Base-by-base conservation (phyloP, 2,797 vertebrate genomes). In the Cephalopachus bancanus region DNA sequence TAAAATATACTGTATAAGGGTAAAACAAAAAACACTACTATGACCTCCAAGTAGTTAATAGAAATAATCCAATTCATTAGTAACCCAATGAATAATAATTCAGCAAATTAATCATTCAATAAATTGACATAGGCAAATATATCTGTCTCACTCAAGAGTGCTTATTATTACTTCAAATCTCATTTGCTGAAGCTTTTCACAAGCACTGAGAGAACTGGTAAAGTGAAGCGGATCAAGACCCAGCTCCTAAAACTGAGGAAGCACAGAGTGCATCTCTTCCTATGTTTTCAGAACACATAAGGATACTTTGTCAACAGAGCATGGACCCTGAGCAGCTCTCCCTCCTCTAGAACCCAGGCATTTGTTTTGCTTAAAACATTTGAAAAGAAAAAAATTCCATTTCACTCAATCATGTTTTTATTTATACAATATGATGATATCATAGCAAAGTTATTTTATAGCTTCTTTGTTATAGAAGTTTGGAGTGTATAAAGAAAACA, bases 321-420 rank as follows among this genome's bases (percentile, higher is more conserved):
- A 3, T 1, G 19, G 51, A 60, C 49, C 44, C 14, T 24, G 24
- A 2, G 53, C 14, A 57, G 10, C 15, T 3, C 24, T 19, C 59
- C 10, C 71, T 9, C 17, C 37, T 3, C 1, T 22, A 4, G 57
- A 72, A 30, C 24, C 14, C 51, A 37, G 44, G 59, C 49, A 33
- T 83, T 74, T n/a, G n/a, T 74, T 95, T 88, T 85, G 8, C 59
- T 89, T 28, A 85, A 89, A 91, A 74, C 28, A 51, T 64, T 30
- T 33, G 26, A 74, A 30, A 93, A 26, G n/a, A 7, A 15, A 44
- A 19, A 62, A 26, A 19, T 26, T 9, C 44, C 33, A 59, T 87
- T 91, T 95, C 59, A 33, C 59, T 49, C 67, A 90, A 69, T 83
- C 20, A 10, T 15, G 78, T 60, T 89, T 92, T 92, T 76, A 89